phyloP scores from a whole-genome alignment of 92 coral and sea anemone species.

The Porites rus region DNA sequence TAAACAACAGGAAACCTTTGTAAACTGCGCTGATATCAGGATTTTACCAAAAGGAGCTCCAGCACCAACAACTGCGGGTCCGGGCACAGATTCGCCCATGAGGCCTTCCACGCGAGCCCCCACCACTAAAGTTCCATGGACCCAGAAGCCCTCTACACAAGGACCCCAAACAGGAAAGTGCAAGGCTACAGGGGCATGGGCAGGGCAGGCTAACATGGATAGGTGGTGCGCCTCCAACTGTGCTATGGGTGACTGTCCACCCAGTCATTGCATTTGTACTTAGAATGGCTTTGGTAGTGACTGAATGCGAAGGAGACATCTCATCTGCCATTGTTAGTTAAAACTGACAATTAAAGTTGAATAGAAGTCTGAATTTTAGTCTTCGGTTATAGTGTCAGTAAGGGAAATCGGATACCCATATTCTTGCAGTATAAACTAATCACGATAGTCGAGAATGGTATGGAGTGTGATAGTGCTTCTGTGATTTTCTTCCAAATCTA shows the following conservation, averaged over 20 bases:
- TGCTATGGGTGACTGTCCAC: slow-evolving; percentile 64
- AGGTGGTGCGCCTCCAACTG: slow-evolving; percentile 77
- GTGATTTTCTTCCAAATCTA: too few relatives aligned
- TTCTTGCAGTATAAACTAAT: too few relatives aligned
- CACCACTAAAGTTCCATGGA: background rate
- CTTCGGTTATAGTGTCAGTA: too few relatives aligned
- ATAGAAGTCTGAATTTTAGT: too few relatives aligned
- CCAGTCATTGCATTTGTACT: slow-evolving; percentile 57
- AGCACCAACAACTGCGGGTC: slow-evolving; percentile 20
- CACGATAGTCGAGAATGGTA: too few relatives aligned
- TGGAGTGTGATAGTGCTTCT: too few relatives aligned
- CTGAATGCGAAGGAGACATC: background rate
- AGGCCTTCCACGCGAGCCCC: slow-evolving; percentile 8
- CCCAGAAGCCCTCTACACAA: background rate
- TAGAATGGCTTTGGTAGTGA: slow-evolving; percentile 2
- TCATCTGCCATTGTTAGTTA: too few relatives aligned
- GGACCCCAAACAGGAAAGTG: slow-evolving; percentile 38
- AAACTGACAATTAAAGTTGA: too few relatives aligned
- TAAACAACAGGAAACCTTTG: slow-evolving; percentile 73
- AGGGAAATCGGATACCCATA: too few relatives aligned
- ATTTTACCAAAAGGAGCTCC: slow-evolving; percentile 47
- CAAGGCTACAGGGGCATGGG: slow-evolving; percentile 66
- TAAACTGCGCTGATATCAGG: slow-evolving; percentile 76
- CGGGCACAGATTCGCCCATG: slow-evolving; percentile 3
- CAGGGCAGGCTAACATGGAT: slow-evolving; percentile 62